Base-by-base conservation (phyloP, 2,113 vertebrate species). In the Fregetta grallaria region DNA sequence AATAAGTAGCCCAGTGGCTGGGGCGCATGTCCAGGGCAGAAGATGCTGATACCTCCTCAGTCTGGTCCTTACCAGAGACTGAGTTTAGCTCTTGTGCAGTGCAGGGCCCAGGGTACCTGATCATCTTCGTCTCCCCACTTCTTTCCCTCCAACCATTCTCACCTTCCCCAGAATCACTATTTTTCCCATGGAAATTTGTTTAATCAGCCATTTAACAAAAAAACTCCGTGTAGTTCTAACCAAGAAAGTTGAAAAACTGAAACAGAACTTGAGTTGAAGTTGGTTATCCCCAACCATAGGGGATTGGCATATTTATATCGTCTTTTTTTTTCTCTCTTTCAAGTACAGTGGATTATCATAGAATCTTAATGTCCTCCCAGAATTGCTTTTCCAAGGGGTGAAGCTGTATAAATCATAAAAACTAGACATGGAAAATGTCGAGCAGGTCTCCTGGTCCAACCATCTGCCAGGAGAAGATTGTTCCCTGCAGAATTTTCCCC, bases 401-500 rank as follows among this genome's bases (percentile, higher is more conserved):
- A 62, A 79, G 49, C 4, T 74, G 14, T 82, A 91, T 96, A 92
- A 95, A 95, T 97, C 91, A 92, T 73, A 62, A 78, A 92, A 97
- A 95, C 53, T 94, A 97, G 92, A 94, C 88, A 62, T 50, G 66
- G 80, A 72, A 96, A 94, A 90, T 89, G 76, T 91, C 9, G 2
- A 89, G 77, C 81, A 73, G 80, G 76, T 96, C 77, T 95, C 80
- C 66, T 94, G 73, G 76, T 92, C 92, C 91, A 89, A 42, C 92
- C 73, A 73, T 94, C 84, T 62, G 94, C 86, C 86, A 82, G 49
- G 26, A 91, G 82, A 68, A 93, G 84, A 97, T 95, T 95, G 92
- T 79, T 95, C 95, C 95, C 95, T 88, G 86, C 62, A 91, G 94
- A 95, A 82, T 95, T 91, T 95, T n/a, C 66, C 80, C 77, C 71